phyloP scores from a whole-genome alignment of 2,113 vertebrate species.

The Proterorhinus semilunaris region DNA sequence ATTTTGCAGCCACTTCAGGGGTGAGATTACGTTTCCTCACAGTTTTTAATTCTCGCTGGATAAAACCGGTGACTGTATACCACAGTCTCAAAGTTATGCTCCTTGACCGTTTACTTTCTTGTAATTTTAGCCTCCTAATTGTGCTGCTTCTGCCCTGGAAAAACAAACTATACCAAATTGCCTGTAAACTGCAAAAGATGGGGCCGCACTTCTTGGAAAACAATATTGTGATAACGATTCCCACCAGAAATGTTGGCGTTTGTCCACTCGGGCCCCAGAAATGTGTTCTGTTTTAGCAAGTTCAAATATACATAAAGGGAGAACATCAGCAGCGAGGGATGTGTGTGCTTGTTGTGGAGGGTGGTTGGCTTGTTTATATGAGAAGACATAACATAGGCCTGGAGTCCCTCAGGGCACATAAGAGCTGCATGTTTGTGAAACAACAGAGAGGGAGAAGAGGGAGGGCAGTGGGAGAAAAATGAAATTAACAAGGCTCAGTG shows the following conservation, averaged over 20 bases:
- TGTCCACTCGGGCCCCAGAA: conserved; percentile 37
- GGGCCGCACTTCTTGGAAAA: conserved; percentile 48
- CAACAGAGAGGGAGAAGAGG: conserved; percentile 54
- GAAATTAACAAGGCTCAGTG: conserved; percentile 27
- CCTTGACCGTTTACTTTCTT: conserved; percentile 25
- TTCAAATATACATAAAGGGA: conserved; percentile 61
- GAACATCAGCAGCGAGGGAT: conserved; percentile 42
- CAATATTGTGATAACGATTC: conserved; percentile 60
- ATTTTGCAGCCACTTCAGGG: too few relatives aligned
- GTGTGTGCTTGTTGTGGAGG: conserved; percentile 53
- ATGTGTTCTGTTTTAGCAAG: conserved; percentile 36
- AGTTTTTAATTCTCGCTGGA: too few relatives aligned
- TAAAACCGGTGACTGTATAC: too few relatives aligned
- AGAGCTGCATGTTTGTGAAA: conserved; percentile 62
- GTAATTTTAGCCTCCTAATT: conserved; percentile 54
- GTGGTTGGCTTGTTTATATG: conserved; percentile 66
- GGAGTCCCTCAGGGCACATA: conserved; percentile 55
- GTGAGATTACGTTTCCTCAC: too few relatives aligned
- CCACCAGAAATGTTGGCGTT: conserved; percentile 46
- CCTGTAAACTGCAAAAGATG: conserved; percentile 55
- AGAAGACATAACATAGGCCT: conserved; percentile 63
- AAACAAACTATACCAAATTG: conserved; percentile 50
- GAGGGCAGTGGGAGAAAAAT: conserved; percentile 40
- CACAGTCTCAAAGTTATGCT: background rate
- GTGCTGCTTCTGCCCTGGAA: conserved; percentile 56